Base-by-base conservation (phyloP, 2,113 vertebrate genomes). In the Narcine bancroftii region DNA sequence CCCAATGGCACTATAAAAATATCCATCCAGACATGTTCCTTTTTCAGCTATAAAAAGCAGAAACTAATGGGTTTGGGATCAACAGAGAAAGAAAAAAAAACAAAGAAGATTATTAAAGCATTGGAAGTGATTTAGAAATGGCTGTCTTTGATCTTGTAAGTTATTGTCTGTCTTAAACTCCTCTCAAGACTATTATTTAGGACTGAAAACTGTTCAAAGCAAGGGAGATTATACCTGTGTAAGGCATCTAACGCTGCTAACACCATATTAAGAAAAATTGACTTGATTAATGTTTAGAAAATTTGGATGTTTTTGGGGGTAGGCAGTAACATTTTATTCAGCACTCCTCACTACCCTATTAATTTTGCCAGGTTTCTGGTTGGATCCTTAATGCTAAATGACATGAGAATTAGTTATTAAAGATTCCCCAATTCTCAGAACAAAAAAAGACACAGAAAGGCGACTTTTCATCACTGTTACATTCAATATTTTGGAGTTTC, bases 1-100 rank as follows among this genome's bases (percentile, higher is more conserved):
- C 89, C 89, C 65, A 91, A 91, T 91, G 89, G 89, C 89, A 91
- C 89, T 71, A 91, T 91, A 91, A 91, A 91, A 91, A 91, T 91
- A 91, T 91, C 89, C 71, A 65, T 69, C 89, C 89, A 45, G 65
- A 69, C 89, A 69, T 91, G 89, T 91, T 69, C 89, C 63, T 65
- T 45, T 42, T 69, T 47, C 63, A 47, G 63, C 89, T 36, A 71
- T 91, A 91, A 91, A 91, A 91, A 91, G 21, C 29, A 91, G 39
- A 45, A 91, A 71, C 89, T 91, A 91, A 91, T 91, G 89, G 89
- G 63, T 91, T 91, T 71, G 65, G 89, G 89, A 91, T 91, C 65
- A 71, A n/a, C 89, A 71, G 63, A 24, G 65, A 71, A 91, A 91
- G n/a, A n/a, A n/a, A n/a, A n/a, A n/a, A n/a, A 91, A 63, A 71